Base-by-base conservation (phyloP, 2,113 vertebrate species). In the Lichenostomus cassidix region DNA sequence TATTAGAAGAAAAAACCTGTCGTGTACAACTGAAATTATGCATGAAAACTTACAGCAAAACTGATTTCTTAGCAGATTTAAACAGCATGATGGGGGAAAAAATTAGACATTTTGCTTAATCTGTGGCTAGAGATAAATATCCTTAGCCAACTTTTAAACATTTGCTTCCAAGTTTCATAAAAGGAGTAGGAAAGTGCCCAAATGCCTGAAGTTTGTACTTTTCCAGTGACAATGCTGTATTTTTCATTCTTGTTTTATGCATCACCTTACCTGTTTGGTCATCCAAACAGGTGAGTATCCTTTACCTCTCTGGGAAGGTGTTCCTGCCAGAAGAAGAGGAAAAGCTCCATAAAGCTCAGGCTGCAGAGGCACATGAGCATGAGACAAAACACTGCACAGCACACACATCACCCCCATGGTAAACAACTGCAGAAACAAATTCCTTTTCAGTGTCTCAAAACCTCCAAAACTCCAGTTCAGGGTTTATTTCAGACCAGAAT, bases 361-460 rank as follows among this genome's bases (percentile, higher is more conserved):
- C 2, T 63, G 53, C 31, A 39, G 13, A 4, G 19, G 23, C 44
- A 46, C 0, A 0, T 11, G 25, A 59, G 53, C 29, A 27, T 9
- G 33, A 17, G 65, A 11, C 5, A 52, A 50, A 82, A 18, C 39
- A 25, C 8, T 28, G 81, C 62, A 39, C 59, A 87, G 53, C 49
- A 46, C 2, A 5, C 23, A 47, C 8, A 9, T 0, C 37, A 49
- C 2, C 65, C 31, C 23, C 39, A 4, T 8, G 3, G 1, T 3
- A 58, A 69, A 70, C 11, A 15, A 9, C 0, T 29, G 29, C 50
- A 60, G 58, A 80, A 69, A 62, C 13, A 44, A 6, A 18, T 10
- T 27, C 12, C 21, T 56, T 23, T 37, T 25, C 39, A 5, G 14
- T 3, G 21, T 12, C 60, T 35, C 64, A 33, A 86, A 87, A 50